Evolutionary conservation across 2,113 vertebrate genomes (phyloP), one percentile per base, ranked within the genome.

Genomic region (Plectropomus leopardus): DNA sequence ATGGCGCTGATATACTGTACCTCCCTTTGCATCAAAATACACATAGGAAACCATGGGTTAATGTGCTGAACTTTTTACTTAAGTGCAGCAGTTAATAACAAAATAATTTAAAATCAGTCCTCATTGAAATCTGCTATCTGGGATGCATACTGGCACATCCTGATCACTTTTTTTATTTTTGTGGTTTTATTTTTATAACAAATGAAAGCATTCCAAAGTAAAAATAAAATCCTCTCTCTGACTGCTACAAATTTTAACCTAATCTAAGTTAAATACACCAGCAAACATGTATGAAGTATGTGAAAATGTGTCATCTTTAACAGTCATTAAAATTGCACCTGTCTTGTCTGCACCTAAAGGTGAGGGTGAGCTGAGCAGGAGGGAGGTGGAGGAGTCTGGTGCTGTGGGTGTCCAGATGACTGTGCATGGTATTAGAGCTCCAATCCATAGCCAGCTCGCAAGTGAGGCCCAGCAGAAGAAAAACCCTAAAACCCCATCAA

Each of bases 401-500:
- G 57, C 47, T 53, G 75, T 40, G 81, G 72, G 9, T 11, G 50
- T 69, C 60, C 69, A 51, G 34, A 50, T 95, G 65, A 72, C 44
- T 2, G 15, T 72, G 44, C 44, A 53, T 3, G 40, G 96, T 34
- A 64, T 26, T 30, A 95, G 84, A 77, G 72, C 92, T 78, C 80
- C 91, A 24, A 58, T 93, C 23, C 53, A 67, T 16, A 76, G 21
- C 17, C 70, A 45, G 47, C n/a, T 60, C 16, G 21, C 30, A 53
- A 1, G 67, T 1, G 15, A 57, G 24, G 28, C 17, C 32, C 95
- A 93, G 40, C 88, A 91, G 26, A 94, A 86, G 79, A 89, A 89
- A 54, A 94, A 82, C 72, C 71, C 34, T 30, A 94, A 83, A 71
- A 51, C 58, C 32, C 9, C 57, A 40, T 28, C 61, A 19, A 70